phyloP scores from a whole-genome alignment of 1,140 invertebrate genomes.

The Pemphigus obesinymphae region DNA sequence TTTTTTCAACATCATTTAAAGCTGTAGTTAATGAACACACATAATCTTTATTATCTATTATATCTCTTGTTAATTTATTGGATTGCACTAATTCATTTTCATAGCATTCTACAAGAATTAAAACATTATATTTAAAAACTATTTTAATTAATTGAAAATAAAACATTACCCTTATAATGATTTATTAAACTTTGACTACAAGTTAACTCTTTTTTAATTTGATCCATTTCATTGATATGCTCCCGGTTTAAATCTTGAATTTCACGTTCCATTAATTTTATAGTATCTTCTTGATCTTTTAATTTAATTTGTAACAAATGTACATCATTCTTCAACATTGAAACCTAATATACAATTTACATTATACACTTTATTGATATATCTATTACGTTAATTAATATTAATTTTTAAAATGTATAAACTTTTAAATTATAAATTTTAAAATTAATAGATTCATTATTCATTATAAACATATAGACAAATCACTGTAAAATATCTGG shows the following conservation, averaged over 20 bases:
- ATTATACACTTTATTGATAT: too few relatives aligned
- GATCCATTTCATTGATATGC: slow-evolving; percentile 1
- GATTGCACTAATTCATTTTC: slow-evolving; percentile 13
- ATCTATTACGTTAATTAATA: too few relatives aligned
- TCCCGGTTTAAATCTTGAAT: background rate
- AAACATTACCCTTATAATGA: slow-evolving; percentile 28
- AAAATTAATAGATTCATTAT: too few relatives aligned
- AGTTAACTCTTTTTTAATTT: slow-evolving; percentile 1
- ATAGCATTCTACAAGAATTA: slow-evolving; percentile 22
- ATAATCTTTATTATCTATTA: slow-evolving; percentile 13
- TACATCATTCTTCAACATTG: slow-evolving; percentile 13
- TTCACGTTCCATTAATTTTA: slow-evolving; percentile 7
- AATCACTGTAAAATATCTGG: too few relatives aligned
- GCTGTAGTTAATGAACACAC: background rate
- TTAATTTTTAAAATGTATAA: too few relatives aligned
- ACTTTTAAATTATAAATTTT: too few relatives aligned
- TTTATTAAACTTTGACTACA: background rate
- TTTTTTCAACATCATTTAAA: background rate
- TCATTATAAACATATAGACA: too few relatives aligned
- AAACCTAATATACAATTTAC: background rate
- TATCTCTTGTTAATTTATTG: background rate
- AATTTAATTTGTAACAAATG: slow-evolving; percentile 29
- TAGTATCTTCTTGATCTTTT: slow-evolving; percentile 17
- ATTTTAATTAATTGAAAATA: background rate
- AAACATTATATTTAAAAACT: background rate